phyloP scores from a whole-genome alignment of 2,113 vertebrate species.

The Hemiprocne comata region DNA sequence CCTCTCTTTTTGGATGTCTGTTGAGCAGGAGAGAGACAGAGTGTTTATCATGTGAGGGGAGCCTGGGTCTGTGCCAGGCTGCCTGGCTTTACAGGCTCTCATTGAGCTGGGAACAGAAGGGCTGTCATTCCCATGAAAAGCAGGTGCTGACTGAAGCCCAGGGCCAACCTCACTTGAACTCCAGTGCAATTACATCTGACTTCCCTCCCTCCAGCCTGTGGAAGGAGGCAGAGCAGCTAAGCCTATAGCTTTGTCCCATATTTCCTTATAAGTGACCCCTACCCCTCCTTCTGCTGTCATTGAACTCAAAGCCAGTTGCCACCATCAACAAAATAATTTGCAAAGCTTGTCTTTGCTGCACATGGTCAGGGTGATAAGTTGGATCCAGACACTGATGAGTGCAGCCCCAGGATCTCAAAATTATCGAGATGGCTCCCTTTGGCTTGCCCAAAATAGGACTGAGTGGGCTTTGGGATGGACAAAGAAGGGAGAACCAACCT shows the following conservation, averaged over 20 bases:
- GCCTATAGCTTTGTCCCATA: not conserved
- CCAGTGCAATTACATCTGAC: not conserved
- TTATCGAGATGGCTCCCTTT: not conserved
- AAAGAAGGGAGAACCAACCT: not conserved
- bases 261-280: not conserved
- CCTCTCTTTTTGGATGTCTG: not conserved
- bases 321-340: not conserved
- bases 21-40: not conserved
- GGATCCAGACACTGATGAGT: not conserved
- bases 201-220: not conserved
- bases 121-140: not conserved
- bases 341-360: not conserved
- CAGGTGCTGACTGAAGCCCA: not conserved
- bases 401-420: not conserved
- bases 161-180: not conserved
- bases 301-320: not conserved
- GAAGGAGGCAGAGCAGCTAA: not conserved
- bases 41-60: not conserved
- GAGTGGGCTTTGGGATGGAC: not conserved
- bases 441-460: not conserved
- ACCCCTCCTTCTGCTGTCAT: not conserved
- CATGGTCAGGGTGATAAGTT: rapidly evolving
- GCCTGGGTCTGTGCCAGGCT: not conserved
- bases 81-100: not conserved
- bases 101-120: not conserved